Evolutionary conservation across 2,888 invertebrate genomes (phyloP).

Genomic region (Platerodrilus igneus): DNA sequence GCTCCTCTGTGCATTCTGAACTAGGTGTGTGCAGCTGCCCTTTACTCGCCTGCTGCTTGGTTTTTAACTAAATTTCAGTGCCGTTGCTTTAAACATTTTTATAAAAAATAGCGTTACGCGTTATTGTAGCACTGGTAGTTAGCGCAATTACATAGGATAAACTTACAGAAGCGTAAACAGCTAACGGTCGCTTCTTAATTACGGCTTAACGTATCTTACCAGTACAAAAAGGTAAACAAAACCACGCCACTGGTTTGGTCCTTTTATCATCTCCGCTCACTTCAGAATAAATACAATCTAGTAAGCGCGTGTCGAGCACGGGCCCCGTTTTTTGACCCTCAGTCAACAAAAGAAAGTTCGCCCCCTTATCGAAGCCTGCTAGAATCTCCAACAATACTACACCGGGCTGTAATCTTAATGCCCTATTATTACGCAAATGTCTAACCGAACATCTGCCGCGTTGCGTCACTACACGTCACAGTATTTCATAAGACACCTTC

Average conservation of each 20-base stretch:
- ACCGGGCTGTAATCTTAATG: slow-evolving; percentile 48
- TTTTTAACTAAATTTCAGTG: slow-evolving; percentile 21
- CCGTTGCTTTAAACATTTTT: slow-evolving; percentile 11
- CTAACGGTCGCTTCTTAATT: no score
- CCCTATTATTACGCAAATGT: slow-evolving; percentile 47
- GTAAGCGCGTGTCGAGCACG: slow-evolving; percentile 47
- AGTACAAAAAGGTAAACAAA: slow-evolving; percentile 6
- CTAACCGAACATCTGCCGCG: slow-evolving; percentile 41
- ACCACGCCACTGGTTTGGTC: slow-evolving; percentile 40
- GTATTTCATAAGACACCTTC: slow-evolving; percentile 27
- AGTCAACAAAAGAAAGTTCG: slow-evolving; percentile 44
- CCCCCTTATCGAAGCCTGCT: slow-evolving; percentile 38
- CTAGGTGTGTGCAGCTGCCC: slow-evolving; percentile 37
- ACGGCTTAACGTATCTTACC: no score
- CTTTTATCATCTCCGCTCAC: slow-evolving; percentile 39
- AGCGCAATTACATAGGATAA: no score
- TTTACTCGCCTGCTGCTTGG: slow-evolving; percentile 17
- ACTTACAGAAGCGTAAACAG: no score
- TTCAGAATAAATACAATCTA: slow-evolving; percentile 43
- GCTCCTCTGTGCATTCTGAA: slow-evolving; percentile 22
- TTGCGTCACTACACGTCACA: slow-evolving; percentile 22
- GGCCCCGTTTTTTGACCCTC: slow-evolving; percentile 47
- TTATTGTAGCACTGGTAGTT: no score
- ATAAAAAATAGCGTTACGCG: no score
- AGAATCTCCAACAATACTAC: slow-evolving; percentile 39